phyloP scores from a whole-genome alignment of 2,113 vertebrate species.

The Epinephelus moara region DNA sequence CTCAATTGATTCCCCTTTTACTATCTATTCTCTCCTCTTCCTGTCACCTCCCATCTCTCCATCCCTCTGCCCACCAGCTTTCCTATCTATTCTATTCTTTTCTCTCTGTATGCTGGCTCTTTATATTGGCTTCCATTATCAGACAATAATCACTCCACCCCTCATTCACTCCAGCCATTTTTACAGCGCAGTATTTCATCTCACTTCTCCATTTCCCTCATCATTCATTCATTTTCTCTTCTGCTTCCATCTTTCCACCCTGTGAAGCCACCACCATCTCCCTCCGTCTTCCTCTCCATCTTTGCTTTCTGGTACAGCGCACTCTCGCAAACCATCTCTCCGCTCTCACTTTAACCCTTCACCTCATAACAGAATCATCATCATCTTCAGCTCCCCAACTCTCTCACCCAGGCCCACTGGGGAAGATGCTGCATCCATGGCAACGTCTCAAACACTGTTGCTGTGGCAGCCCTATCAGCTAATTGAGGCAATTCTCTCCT shows the following conservation, averaged over 20 bases:
- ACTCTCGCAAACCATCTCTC: neutral
- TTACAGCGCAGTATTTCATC: neutral
- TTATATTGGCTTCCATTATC: constrained; percentile 31
- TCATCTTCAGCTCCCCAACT: constrained; percentile 18
- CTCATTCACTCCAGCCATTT: constrained; percentile 13
- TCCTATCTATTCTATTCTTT: neutral
- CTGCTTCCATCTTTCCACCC: neutral
- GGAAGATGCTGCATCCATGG: constrained; percentile 49
- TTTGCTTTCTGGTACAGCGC: neutral
- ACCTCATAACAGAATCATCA: constrained; percentile 10
- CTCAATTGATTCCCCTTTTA: constrained; percentile 44
- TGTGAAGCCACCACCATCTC: constrained; percentile 1
- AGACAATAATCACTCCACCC: constrained; percentile 31
- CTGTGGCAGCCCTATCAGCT: constrained; percentile 74
- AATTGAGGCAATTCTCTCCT: constrained; percentile 81
- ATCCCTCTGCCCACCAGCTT: neutral
- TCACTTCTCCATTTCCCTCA: constrained; percentile 5
- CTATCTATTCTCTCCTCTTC: constrained; percentile 2
- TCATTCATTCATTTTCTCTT: neutral
- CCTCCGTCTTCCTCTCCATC: neutral
- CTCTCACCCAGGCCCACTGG: neutral
- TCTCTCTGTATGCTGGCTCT: constrained; percentile 5
- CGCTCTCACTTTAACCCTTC: constrained; percentile 20
- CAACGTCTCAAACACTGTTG: constrained; percentile 72
- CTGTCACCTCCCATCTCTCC: constrained; percentile 8